Evolutionary conservation across 1,140 invertebrate genomes (phyloP).

Genomic region (Monochamus saltuarius): DNA sequence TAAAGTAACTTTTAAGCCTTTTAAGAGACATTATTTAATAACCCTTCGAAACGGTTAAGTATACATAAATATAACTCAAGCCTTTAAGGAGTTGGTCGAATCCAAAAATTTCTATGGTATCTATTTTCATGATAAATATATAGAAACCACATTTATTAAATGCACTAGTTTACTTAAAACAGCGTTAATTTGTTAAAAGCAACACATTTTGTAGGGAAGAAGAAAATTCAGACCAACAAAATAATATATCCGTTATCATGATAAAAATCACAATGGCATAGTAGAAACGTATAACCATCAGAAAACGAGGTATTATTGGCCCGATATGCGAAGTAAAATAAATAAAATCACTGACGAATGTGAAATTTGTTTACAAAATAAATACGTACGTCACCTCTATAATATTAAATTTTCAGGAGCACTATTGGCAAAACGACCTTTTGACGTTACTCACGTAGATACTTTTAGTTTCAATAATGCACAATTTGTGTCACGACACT

Average conservation of each 20-base stretch:
- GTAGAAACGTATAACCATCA: slow-evolving; percentile 27
- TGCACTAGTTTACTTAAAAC: too few species aligned
- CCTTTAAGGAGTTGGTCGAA: too few species aligned
- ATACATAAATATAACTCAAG: too few species aligned
- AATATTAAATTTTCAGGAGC: slow-evolving; percentile 23
- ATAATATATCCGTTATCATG: slow-evolving; percentile 18
- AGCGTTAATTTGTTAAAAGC: neutral
- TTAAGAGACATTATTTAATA: too few species aligned
- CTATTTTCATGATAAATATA: too few species aligned
- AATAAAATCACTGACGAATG: slow-evolving; percentile 23
- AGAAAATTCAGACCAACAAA: slow-evolving; percentile 12
- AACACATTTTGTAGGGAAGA: neutral
- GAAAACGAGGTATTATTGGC: slow-evolving; percentile 29
- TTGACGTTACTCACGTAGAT: slow-evolving; percentile 41
- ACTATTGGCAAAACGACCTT: slow-evolving; percentile 34
- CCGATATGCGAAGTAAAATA: slow-evolving; percentile 17
- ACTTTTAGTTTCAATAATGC: slow-evolving; percentile 30
- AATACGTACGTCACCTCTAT: slow-evolving; percentile 29
- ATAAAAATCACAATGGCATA: slow-evolving; percentile 28
- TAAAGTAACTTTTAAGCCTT: too few species aligned
- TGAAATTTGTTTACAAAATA: slow-evolving; percentile 28
- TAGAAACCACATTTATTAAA: too few species aligned
- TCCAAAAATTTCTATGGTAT: too few species aligned
- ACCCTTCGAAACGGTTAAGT: too few species aligned
- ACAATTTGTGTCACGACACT: slow-evolving; percentile 17